Percentiles rank a stretch among this genome's conserved stretches.
Evolutionary conservation across 2,888 invertebrate species (phyloP).

Genomic region (Standfussiana lucernea): DNA sequence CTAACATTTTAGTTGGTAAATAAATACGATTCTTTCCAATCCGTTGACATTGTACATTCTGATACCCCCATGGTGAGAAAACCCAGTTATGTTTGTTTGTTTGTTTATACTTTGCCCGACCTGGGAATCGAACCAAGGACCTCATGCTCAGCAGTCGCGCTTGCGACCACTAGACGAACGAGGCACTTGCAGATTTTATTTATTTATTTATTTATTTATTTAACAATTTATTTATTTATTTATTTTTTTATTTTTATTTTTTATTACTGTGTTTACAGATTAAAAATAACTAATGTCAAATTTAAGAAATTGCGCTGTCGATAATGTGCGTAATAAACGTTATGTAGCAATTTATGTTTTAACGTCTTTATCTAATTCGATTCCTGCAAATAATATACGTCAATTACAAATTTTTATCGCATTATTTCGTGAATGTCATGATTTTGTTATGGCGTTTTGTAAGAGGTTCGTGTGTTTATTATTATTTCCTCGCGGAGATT

Average conservation of each 20-base stretch:
- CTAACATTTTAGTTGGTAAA: too few relatives aligned
- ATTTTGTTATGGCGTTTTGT: constrained; percentile 35
- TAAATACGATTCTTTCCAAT: background rate
- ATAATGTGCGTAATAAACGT: constrained; percentile 9
- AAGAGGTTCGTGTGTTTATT: background rate
- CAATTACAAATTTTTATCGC: constrained; percentile 47
- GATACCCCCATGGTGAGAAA: background rate
- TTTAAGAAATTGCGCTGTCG: background rate
- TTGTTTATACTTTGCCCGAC: too few relatives aligned
- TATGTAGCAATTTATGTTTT: constrained; percentile 22
- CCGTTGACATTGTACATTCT: background rate
- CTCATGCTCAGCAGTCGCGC: too few relatives aligned
- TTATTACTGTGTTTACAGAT: background rate
- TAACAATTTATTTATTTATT: too few relatives aligned
- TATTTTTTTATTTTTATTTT: too few relatives aligned
- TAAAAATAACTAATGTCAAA: background rate
- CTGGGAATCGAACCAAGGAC: too few relatives aligned
- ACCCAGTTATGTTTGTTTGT: too few relatives aligned
- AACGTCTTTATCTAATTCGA: constrained; percentile 47
- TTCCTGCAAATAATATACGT: constrained; percentile 22
- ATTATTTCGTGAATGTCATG: constrained; percentile 47
- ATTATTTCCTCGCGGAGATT: background rate
- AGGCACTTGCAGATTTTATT: too few relatives aligned
- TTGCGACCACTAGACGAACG: too few relatives aligned
- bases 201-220: too few relatives aligned